A percentile compares a stretch with the other conserved stretches of the same genome.
These are phyloP conservation scores for Trematocara zebra DNA, from an alignment of 2,113 vertebrate genomes.

Conservation along the genomic window DNA sequence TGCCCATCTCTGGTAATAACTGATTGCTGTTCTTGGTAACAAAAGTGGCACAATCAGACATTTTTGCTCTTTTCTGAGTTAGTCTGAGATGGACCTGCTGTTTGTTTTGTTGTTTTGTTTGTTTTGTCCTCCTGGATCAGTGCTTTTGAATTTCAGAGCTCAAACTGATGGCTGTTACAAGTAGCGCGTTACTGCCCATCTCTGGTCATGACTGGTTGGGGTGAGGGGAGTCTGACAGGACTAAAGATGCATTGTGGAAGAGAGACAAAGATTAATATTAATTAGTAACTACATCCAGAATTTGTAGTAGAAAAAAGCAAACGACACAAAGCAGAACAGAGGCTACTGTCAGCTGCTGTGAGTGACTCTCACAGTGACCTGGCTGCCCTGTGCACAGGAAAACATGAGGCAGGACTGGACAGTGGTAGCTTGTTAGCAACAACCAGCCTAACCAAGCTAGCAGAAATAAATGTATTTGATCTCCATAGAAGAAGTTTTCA, in stretches of 20 bases:
- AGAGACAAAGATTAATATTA: background rate
- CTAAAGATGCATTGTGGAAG: background rate
- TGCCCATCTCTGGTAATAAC: no score
- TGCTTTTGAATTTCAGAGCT: background rate
- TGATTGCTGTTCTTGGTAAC: background rate
- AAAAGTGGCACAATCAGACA: background rate
- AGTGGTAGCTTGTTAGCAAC: background rate
- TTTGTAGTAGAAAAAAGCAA: background rate
- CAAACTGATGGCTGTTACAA: background rate
- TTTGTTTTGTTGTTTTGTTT: background rate
- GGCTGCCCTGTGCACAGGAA: background rate
- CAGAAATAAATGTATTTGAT: background rate
- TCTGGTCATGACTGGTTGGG: background rate
- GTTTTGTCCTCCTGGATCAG: background rate
- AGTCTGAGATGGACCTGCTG: background rate
- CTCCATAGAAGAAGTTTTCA: background rate
- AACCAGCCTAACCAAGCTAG: background rate
- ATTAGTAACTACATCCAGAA: background rate
- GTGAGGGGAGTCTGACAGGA: background rate
- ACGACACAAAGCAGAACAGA: background rate
- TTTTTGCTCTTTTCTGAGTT: background rate
- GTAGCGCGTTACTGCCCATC: no score
- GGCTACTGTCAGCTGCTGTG: background rate
- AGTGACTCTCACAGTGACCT: background rate
- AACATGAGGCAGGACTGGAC: background rate